Base-by-base conservation (phyloP, 2,888 invertebrate species). In the Hyposoter dolosus region DNA sequence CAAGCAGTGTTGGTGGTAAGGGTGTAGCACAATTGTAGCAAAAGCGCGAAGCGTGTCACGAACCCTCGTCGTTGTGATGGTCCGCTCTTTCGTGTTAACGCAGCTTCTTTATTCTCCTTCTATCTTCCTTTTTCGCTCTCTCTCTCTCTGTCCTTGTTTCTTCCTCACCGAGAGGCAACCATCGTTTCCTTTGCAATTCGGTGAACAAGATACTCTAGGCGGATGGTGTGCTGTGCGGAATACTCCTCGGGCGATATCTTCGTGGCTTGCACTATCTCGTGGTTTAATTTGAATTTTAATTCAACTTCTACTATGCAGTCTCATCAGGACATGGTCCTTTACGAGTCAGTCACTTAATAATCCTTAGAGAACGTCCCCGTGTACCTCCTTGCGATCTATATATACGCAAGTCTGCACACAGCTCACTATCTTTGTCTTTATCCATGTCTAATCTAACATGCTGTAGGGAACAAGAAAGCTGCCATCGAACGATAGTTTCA, bases 271-370 rank as follows among this genome's bases (percentile, higher is more conserved):
- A 47, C 32, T 79, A 79, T 75, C 79, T 82, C 50, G 65, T 45
- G 75, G 68, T 76, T 82, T 66, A 83, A 83, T 85, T 83, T 80
- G 80, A 80, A 85, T 85, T 85, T 85, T 68, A 79, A 82, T 85
- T 79, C 76, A 45, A 71, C 75, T 50, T 56, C 35, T 60, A 79
- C 47, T 17, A 40, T 40, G 60, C 47, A 23, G 45, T 69, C 75
- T 76, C 85, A 82, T 78, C 65, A 45, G 53, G 53, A 45, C 79
- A 50, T 82, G 63, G 66, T 79, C 75, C 53, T 56, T 68, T 71
- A 45, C 63, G n/a, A 66, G 50, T 78, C 77, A 82, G 72, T 75
- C 75, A 65, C 56, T 82, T 65, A 40, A 75, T 82, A 82, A 79
- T 82, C 40, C 66, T 45, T 23, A 19, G 19, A 47, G 60, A 71